These are phyloP conservation scores for Petrophora chlorosata DNA, from an alignment of 2,888 invertebrate species.

Conservation along the genomic window DNA sequence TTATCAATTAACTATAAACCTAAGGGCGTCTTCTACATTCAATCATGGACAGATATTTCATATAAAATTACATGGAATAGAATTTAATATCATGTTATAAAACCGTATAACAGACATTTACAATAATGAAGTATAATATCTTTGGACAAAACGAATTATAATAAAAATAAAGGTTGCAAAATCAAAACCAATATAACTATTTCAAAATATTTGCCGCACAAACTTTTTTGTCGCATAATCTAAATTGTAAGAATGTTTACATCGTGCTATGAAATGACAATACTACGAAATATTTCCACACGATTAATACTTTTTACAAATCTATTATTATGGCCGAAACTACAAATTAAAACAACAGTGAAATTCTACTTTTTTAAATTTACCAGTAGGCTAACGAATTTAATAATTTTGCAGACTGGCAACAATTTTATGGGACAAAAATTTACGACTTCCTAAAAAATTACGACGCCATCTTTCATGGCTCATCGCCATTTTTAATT, in stretches of 20 bases:
- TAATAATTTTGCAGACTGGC: constrained; percentile 1
- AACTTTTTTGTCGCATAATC: not conserved
- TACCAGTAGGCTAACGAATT: not conserved
- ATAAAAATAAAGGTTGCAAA: constrained; percentile 37
- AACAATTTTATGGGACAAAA: too few species aligned
- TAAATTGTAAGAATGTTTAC: not conserved
- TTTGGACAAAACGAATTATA: constrained; percentile 59
- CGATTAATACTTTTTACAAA: too few species aligned
- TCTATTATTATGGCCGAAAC: constrained; percentile 47
- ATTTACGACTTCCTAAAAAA: too few species aligned
- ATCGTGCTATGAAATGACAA: constrained; percentile 6
- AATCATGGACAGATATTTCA: constrained; percentile 24
- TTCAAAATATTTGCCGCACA: constrained; percentile 8
- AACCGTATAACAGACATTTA: constrained; percentile 41
- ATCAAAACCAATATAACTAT: constrained; percentile 28
- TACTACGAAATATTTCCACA: too few species aligned
- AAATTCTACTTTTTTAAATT: not conserved
- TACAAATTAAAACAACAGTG: constrained; percentile 16
- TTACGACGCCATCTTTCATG: too few species aligned
- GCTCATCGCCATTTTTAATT: constrained; percentile 7
- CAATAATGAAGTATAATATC: constrained; percentile 43
- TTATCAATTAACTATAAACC: constrained; percentile 36
- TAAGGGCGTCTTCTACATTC: constrained; percentile 9
- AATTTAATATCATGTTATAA: constrained; percentile 39
- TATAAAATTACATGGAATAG: constrained; percentile 20